Evolutionary conservation across 2,113 vertebrate species (phyloP), one percentile per base, ranked within the genome.

Genomic region (Alligator mississippiensis): DNA sequence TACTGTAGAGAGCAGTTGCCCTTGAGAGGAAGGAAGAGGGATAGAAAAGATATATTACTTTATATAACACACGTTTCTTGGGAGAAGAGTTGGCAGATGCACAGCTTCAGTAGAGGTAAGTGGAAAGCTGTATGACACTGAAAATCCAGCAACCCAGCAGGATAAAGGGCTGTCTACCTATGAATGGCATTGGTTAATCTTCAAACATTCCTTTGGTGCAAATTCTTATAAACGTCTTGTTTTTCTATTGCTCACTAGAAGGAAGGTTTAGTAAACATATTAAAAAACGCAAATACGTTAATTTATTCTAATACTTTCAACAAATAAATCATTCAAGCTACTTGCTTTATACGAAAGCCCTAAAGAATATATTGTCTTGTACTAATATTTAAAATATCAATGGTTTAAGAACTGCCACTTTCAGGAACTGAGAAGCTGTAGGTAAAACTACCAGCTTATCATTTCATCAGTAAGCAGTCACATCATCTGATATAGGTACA

Each of bases 1-100:
- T 95, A 98, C 97, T 97, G 94, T 68, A 88, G 97, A 98, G 97
- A 97, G 96, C 96, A 95, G 90, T 97, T 98, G 97, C 90, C 98
- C 97, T 98, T 98, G 96, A 95, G 96, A 96, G 88, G 90, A 90
- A 92, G 91, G 90, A 72, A 96, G 85, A 61, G 78, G 63, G 1
- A 1, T 5, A 96, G 87, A 92, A 89, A 92, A 92, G 92, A 47
- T 60, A 87, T 88, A 64, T 2, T 81, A 82, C 91, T 93, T 80
- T 85, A 28, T 77, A 80, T 92, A 89, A 90, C 88, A 94, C 88
- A 83, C 88, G 94, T 84, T 96, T 85, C 95, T 95, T 86, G 82
- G 94, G 93, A 96, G 96, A 94, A 96, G 94, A 95, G 82, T 14
- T 88, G 84, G 91, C 78, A 90, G 93, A 97, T 94, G 96, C 94